These are phyloP conservation scores for Agrochola litura DNA, from an alignment of 2,888 invertebrate genomes.

Conservation along the genomic window DNA sequence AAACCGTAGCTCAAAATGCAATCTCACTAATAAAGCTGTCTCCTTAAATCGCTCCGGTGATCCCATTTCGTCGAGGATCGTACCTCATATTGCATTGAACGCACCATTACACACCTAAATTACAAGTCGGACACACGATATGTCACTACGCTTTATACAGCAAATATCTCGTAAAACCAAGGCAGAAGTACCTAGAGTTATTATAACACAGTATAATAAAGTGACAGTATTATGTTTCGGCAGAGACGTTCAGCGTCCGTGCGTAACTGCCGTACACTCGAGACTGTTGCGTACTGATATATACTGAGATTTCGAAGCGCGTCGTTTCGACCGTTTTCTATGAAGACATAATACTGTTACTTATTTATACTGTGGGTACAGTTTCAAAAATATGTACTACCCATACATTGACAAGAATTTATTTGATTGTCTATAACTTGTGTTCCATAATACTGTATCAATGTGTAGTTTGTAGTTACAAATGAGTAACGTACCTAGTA, in stretches of 20 bases:
- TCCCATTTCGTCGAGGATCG: slow-evolving; percentile 77
- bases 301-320: too few species aligned
- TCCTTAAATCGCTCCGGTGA: slow-evolving; percentile 77
- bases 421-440: neutral
- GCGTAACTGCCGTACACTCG: too few species aligned
- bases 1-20: slow-evolving; percentile 65
- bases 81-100: slow-evolving; percentile 82
- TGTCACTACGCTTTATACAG: slow-evolving; percentile 85
- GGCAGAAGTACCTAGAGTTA: slow-evolving; percentile 65
- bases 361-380: too few species aligned
- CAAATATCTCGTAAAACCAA: slow-evolving; percentile 84
- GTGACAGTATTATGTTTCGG: too few species aligned
- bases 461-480: neutral
- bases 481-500: too few species aligned
- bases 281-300: too few species aligned
- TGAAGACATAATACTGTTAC: too few species aligned
- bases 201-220: too few species aligned
- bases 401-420: neutral
- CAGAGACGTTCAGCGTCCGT: too few species aligned
- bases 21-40: slow-evolving; percentile 77
- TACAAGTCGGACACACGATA: slow-evolving; percentile 82
- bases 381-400: neutral
- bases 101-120: slow-evolving; percentile 87
- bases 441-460: neutral
- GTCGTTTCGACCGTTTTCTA: too few species aligned